These are phyloP conservation scores for Yponomeuta sedellus DNA, from an alignment of 2,888 invertebrate species.

Conservation along the genomic window DNA sequence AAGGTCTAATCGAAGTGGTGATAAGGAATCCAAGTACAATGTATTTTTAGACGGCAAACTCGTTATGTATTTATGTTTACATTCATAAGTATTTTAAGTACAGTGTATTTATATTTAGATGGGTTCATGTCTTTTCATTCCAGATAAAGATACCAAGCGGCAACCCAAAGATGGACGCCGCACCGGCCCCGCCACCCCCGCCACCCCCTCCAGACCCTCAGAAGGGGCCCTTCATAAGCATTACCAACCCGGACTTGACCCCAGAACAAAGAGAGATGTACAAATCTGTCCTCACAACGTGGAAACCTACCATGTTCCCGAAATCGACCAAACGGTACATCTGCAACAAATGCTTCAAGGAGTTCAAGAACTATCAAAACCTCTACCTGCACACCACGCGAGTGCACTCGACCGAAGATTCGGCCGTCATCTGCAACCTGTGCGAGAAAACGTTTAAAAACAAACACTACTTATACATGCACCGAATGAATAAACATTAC, in stretches of 20 bases:
- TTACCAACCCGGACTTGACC: slow-evolving; percentile 50
- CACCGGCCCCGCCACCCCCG: slow-evolving; percentile 1
- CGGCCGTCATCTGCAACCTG: slow-evolving; percentile 56
- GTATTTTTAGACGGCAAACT: too few species aligned
- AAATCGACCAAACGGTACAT: slow-evolving; percentile 54
- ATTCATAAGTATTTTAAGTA: not conserved
- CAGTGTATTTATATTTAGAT: not conserved
- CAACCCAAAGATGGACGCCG: slow-evolving; percentile 1
- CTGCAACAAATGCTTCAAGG: slow-evolving; percentile 60
- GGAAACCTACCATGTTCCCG: slow-evolving; percentile 60
- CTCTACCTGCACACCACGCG: slow-evolving; percentile 60
- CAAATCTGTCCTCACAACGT: slow-evolving; percentile 58
- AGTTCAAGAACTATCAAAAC: slow-evolving; percentile 67
- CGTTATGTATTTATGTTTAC: too few species aligned
- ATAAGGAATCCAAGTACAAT: too few species aligned
- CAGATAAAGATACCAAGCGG: not conserved
- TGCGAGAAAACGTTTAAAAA: slow-evolving; percentile 68
- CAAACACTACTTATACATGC: slow-evolving; percentile 69
- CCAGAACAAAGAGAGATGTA: slow-evolving; percentile 67
- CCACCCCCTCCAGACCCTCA: slow-evolving; percentile 9
- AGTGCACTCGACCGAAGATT: slow-evolving; percentile 62
- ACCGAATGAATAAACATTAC: slow-evolving; percentile 69
- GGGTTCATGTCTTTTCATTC: slow-evolving; percentile 2
- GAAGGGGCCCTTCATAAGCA: slow-evolving; percentile 43
- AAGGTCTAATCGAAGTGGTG: too few species aligned